A percentile compares a stretch with the other conserved stretches of the same genome.
phyloP scores from a whole-genome alignment of 2,888 invertebrate genomes.

The Drosophila sordidula region DNA sequence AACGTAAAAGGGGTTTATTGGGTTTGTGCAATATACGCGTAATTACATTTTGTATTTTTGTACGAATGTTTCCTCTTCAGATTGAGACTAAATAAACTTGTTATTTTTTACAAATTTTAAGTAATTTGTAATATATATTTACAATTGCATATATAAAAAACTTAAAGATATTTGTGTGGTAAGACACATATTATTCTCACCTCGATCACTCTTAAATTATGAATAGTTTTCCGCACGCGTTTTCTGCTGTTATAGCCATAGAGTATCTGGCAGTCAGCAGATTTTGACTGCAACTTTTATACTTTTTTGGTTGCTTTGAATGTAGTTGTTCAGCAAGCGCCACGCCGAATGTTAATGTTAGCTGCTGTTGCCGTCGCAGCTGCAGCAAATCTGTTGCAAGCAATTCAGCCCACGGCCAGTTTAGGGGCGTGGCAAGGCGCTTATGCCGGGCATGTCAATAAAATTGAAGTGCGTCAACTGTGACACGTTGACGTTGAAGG shows the following conservation, averaged over 20 bases:
- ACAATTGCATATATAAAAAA: too few species aligned
- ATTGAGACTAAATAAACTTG: too few species aligned
- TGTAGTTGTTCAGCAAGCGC: conserved; percentile 11
- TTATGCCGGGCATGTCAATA: conserved; percentile 67
- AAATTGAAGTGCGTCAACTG: conserved; percentile 69
- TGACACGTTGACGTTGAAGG: conserved; percentile 20
- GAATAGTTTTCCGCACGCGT: not conserved
- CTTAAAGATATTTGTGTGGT: too few species aligned
- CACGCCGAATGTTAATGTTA: conserved; percentile 65
- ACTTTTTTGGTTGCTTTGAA: conserved; percentile 3
- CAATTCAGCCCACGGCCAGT: conserved; percentile 12
- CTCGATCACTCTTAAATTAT: too few species aligned
- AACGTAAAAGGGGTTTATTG: not conserved
- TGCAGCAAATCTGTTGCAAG: conserved; percentile 75
- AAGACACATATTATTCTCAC: too few species aligned
- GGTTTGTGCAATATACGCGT: too few species aligned
- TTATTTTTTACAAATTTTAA: too few species aligned
- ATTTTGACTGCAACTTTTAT: not conserved
- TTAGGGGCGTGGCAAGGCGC: conserved; percentile 19
- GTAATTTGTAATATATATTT: too few species aligned
- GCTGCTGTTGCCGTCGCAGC: conserved; percentile 55
- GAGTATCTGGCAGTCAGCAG: conserved; percentile 4
- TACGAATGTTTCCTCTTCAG: too few species aligned
- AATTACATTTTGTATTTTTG: too few species aligned
- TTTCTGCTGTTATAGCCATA: not conserved